Evolutionary conservation across 2,797 vertebrate genomes (phyloP).

Genomic region (Propithecus deckenii): DNA sequence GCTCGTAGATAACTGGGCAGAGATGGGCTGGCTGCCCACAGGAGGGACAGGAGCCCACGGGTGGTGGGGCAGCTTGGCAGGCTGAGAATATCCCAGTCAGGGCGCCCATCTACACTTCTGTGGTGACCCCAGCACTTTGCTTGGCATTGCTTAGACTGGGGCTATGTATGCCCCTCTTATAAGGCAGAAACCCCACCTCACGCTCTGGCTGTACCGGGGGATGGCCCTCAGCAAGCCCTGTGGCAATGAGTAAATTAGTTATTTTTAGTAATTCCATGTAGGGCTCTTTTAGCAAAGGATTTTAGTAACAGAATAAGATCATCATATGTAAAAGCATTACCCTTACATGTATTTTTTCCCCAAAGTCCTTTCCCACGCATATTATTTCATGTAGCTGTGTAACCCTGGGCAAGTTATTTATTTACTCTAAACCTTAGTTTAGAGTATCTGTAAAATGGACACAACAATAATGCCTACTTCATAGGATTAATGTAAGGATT

Average conservation of each 20-base stretch:
- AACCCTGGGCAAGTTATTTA: not conserved
- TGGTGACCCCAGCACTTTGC: not conserved
- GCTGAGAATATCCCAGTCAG: not conserved
- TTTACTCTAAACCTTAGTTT: not conserved
- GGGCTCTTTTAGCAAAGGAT: not conserved
- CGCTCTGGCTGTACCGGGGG: not conserved
- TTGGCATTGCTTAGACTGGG: not conserved
- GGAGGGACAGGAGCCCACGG: not conserved
- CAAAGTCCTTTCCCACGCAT: not conserved
- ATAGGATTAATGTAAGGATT: not conserved
- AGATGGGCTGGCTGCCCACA: not conserved
- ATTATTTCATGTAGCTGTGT: not conserved
- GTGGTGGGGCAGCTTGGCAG: not conserved
- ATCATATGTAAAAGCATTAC: not conserved
- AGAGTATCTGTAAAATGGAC: conserved; percentile 22
- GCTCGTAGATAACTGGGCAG: not conserved
- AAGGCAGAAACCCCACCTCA: not conserved
- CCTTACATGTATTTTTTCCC: not conserved
- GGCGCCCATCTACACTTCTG: not conserved
- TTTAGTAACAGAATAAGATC: conserved; percentile 1
- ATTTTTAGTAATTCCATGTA: not conserved
- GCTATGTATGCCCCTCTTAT: not conserved
- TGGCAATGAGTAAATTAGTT: not conserved
- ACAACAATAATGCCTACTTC: not conserved
- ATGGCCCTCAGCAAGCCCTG: not conserved